These are phyloP conservation scores for Grus americana DNA, from an alignment of 2,113 vertebrate species.

Conservation along the genomic window DNA sequence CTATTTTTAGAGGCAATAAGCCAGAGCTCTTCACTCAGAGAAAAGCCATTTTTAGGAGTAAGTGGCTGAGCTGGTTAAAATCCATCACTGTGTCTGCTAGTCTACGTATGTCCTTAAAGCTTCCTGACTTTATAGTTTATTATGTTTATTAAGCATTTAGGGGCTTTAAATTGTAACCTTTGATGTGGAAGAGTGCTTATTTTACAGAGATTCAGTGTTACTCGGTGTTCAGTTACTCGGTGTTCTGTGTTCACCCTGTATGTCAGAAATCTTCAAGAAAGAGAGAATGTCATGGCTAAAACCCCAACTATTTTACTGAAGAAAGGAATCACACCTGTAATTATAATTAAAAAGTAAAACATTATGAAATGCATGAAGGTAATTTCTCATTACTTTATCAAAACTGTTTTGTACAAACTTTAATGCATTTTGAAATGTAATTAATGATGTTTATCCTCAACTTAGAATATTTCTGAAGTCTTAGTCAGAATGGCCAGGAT, in stretches of 20 bases:
- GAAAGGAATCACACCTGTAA: background rate
- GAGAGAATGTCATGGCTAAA: background rate
- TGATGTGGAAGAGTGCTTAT: background rate
- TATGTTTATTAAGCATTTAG: background rate
- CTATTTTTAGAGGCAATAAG: constrained; percentile 37
- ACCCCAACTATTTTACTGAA: background rate
- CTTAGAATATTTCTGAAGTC: background rate
- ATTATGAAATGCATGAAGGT: background rate
- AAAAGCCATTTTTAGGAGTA: constrained; percentile 16
- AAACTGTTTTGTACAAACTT: background rate
- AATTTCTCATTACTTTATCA: background rate
- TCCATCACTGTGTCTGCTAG: background rate
- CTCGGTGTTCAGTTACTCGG: background rate
- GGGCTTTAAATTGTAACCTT: background rate
- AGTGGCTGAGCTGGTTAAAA: background rate
- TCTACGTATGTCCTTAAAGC: background rate
- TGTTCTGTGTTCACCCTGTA: background rate
- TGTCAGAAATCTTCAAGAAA: background rate
- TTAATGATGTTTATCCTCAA: background rate
- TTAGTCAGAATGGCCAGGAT: background rate
- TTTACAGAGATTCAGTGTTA: background rate
- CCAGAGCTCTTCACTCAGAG: background rate
- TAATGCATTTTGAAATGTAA: background rate
- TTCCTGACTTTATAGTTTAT: background rate
- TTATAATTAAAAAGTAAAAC: background rate